Evolutionary conservation across 2,797 vertebrate genomes (phyloP), one percentile per base, ranked within the genome.

Genomic region (Chlorospingus flavigularis): DNA sequence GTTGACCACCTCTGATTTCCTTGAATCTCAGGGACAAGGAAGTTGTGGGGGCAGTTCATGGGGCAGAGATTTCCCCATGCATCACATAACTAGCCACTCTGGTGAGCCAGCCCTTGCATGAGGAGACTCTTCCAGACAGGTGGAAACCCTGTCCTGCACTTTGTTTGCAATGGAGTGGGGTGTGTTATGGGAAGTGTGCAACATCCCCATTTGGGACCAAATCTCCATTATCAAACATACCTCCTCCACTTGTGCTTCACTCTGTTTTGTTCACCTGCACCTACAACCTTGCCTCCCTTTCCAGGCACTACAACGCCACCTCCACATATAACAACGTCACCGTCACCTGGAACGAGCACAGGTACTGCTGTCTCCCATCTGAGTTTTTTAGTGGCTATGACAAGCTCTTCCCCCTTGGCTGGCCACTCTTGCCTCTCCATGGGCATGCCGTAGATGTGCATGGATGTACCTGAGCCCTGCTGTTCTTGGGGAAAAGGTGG

Each of bases 1-100:
- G 13, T 9, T 19, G 3, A 7, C 14, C 33, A 60, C 35, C n/a
- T 31, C 10, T 19, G 37, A 24, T 24, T 43, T 55, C 12, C 18
- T n/a, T 13, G 7, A n/a, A 17, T 50, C 23, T 61, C 40, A 7
- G 12, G 14, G 13, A 28, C 30, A 33, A 40, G n/a, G 61, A 37
- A 20, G 15, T 17, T 31, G 3, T 21, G 20, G 24, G 43, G 24
- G 7, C 8, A 28, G 30, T 17, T 11, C 7, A 3, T 3, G 33
- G 18, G 9, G 9, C 16, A 26, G 6, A 30, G 18, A 7, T 31
- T 47, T 31, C 9, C 8, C 24, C 5, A 1, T 1, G 5, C 18
- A 2, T 17, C 37, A 30, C n/a, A 4, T 4, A 6, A 16, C 4
- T 0, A 3, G 11, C 20, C 50, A 1, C 50, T 33, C 13, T 35